Base-by-base conservation (phyloP, 2,113 vertebrate species). In the Chaenogobius annularis region DNA sequence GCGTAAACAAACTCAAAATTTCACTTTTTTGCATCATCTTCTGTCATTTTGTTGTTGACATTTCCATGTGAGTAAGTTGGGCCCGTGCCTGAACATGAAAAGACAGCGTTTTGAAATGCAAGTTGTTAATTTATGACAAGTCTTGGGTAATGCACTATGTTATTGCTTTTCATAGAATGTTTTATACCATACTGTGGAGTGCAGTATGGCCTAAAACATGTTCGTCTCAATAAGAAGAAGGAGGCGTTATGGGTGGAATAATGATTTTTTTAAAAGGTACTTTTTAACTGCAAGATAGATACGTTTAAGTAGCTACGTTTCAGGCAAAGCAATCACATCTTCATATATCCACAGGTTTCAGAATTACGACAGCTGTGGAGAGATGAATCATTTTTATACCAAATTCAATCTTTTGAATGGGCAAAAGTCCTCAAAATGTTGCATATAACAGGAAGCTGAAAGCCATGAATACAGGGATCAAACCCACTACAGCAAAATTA, bases 1-100 rank as follows among this genome's bases (percentile, higher is more conserved):
- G 23, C 0, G 47, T 5, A 26, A 67, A 52, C 9, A 52, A 55
- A 68, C 8, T 40, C 7, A 43, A 10, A 4, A 48, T 78, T 66
- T 69, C 69, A 64, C 15, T 17, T n/a, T 20, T 75, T 79, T 84
- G 54, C 43, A 64, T 80, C 35, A 68, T 19, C 40, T 22, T 19
- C 2, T 14, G 56, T 59, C 56, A 56, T 22, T 56, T 62, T 37
- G 12, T 5, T 1, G 47, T 54, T 56, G 26, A 52, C 12, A 68
- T 67, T 22, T 63, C 12, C 23, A 50, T 48, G 4, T 22, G 10
- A 12, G 52, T 66, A 69, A 54, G 14, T 44, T 5, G 15, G 15
- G 2, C 5, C 23, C 35, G 35, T 35, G 40, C 7, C 11, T 40
- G 17, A 61, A 61, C 1, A 9, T 7, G 17, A 6, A 62, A 19